A percentile compares a stretch with the other conserved stretches of the same genome.
Conservation (phyloP, 2,797 vertebrate species). For the Falco biarmicus region DNA sequence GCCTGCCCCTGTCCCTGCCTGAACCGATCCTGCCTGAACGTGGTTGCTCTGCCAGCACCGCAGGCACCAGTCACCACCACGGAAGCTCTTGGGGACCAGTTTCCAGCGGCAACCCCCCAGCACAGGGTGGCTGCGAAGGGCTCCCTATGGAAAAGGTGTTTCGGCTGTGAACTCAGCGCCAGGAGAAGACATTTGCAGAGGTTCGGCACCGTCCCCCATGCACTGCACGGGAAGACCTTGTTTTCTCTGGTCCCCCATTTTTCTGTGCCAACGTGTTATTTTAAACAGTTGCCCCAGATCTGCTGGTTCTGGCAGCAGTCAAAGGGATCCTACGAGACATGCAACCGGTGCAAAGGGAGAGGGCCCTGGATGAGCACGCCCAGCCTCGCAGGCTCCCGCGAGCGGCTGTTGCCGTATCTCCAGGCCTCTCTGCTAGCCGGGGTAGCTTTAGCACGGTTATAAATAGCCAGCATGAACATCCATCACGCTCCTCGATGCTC, state of each 20-base stretch:
- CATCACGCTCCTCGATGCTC: background rate
- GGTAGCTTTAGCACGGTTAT: constrained; percentile 3
- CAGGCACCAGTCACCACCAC: rapidly evolving
- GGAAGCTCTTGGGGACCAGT: background rate
- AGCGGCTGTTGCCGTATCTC: background rate
- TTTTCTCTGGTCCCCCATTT: constrained; percentile 34
- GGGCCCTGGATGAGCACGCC: background rate
- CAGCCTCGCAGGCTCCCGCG: background rate
- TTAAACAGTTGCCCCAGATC: constrained; percentile 78
- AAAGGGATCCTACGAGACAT: constrained; percentile 31
- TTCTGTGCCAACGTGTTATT: constrained; percentile 72
- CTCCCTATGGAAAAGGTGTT: background rate
- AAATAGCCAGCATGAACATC: background rate
- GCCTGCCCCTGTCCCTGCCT: background rate
- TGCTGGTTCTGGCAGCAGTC: constrained; percentile 53
- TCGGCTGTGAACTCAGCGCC: background rate
- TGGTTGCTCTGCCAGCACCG: rapidly evolving
- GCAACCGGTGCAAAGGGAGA: background rate
- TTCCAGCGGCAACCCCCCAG: background rate
- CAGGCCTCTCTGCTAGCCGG: background rate
- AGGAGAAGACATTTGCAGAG: background rate
- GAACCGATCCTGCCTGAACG: background rate
- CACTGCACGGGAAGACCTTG: background rate
- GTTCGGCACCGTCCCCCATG: background rate
- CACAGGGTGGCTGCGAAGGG: rapidly evolving